These are phyloP conservation scores for Isotomurus palustris DNA, from an alignment of 2,888 invertebrate species.

Conservation along the genomic window DNA sequence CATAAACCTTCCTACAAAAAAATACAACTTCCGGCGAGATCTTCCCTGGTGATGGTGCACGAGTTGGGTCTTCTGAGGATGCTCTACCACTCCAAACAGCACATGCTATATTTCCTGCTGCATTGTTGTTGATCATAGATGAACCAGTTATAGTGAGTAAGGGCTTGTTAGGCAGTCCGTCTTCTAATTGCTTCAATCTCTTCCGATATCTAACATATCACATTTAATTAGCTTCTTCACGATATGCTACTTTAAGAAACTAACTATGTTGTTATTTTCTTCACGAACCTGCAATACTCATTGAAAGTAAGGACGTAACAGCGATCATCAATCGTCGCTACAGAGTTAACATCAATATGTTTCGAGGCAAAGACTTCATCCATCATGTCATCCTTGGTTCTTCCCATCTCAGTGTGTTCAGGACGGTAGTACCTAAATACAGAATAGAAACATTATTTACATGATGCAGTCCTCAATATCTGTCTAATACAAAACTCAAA, in stretches of 20 bases:
- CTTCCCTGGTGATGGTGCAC: conserved; percentile 58
- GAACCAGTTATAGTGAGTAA: conserved; percentile 61
- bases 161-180: conserved; percentile 65
- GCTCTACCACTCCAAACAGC: conserved; percentile 40
- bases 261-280: too few relatives aligned
- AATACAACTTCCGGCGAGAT: conserved; percentile 78
- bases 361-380: conserved; percentile 95
- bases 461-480: not conserved
- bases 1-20: conserved; percentile 91
- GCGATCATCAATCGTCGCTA: conserved; percentile 96
- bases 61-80: conserved; percentile 16
- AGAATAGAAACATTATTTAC: not conserved
- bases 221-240: not conserved
- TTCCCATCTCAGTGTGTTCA: conserved; percentile 89
- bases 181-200: conserved; percentile 70
- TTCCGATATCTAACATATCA: conserved; percentile 69
- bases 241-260: not conserved
- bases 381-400: conserved; percentile 70
- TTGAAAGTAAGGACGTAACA: conserved; percentile 94
- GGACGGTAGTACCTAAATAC: conserved; percentile 83
- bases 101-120: conserved; percentile 39
- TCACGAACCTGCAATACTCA: conserved; percentile 92
- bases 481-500: too few relatives aligned
- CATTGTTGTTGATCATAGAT: conserved; percentile 34
- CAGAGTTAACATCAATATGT: conserved; percentile 91